phyloP scores from a whole-genome alignment of 2,888 invertebrate genomes.

The Polymixis flavicincta region DNA sequence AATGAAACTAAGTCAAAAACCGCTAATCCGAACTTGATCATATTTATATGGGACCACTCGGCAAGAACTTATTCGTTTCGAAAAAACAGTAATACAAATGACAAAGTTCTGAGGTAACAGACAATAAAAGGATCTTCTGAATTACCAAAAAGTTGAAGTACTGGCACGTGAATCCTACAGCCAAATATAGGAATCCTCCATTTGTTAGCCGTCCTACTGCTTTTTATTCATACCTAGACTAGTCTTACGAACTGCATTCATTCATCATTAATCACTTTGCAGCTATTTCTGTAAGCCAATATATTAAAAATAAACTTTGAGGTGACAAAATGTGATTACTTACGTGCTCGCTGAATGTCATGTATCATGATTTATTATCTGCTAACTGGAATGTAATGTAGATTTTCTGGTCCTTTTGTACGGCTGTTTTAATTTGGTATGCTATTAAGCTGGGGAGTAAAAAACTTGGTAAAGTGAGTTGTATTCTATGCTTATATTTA shows the following conservation, averaged over 20 bases:
- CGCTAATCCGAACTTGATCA: too few species aligned
- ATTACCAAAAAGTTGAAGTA: too few species aligned
- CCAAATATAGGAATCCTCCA: neutral
- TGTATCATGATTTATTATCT: slow-evolving; percentile 50
- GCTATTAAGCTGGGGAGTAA: neutral
- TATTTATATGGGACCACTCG: too few species aligned
- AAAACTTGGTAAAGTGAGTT: neutral
- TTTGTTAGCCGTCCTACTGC: neutral
- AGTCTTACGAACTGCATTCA: neutral
- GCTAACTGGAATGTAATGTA: slow-evolving; percentile 33
- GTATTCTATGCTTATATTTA: neutral
- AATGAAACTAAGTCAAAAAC: too few species aligned
- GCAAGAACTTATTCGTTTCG: too few species aligned
- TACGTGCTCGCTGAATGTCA: slow-evolving; percentile 51
- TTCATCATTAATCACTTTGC: slow-evolving; percentile 43
- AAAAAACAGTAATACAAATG: too few species aligned
- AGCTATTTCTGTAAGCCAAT: slow-evolving; percentile 47
- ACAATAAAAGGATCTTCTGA: too few species aligned
- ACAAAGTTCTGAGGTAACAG: too few species aligned
- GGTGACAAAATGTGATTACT: slow-evolving; percentile 57
- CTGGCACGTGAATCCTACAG: too few species aligned
- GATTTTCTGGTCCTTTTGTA: slow-evolving; percentile 36
- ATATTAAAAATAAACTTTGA: too few species aligned
- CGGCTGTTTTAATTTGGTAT: slow-evolving; percentile 31
- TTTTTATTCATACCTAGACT: slow-evolving; percentile 13